Evolutionary conservation across 2,113 vertebrate species (phyloP).

Genomic region (Poeciliopsis turrubarensis): DNA sequence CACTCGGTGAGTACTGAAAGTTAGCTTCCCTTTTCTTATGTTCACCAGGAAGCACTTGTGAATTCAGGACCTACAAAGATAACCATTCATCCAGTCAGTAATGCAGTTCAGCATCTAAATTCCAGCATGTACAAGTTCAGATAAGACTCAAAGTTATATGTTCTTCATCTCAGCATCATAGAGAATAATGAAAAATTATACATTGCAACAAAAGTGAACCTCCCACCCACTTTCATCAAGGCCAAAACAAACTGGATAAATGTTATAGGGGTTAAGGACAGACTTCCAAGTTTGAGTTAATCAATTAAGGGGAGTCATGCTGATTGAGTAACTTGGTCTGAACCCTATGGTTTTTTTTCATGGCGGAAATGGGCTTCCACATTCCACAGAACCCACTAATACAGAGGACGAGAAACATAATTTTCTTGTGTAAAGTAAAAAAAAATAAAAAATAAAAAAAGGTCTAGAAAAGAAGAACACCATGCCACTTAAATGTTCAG

Average conservation of each 20-base stretch:
- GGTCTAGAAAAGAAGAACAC: conserved; percentile 21
- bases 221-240: not conserved
- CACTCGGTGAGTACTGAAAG: not conserved
- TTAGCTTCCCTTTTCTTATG: not conserved
- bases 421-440: not conserved
- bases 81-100: not conserved
- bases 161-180: conserved; percentile 29
- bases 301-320: not conserved
- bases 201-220: conserved; percentile 10
- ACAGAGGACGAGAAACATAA: not conserved
- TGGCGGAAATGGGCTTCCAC: too few relatives aligned
- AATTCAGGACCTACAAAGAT: not conserved
- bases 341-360: too few relatives aligned
- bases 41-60: not conserved
- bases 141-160: not conserved
- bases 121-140: conserved; percentile 12
- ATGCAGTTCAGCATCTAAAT: not conserved
- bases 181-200: conserved; percentile 2
- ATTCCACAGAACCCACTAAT: too few relatives aligned
- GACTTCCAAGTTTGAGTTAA: not conserved
- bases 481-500: conserved; percentile 28
- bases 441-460: too few relatives aligned
- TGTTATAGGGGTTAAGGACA: not conserved
- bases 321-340: not conserved
- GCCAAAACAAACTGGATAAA: not conserved